phyloP scores from a whole-genome alignment of 2,797 vertebrate species.

The Adrianichthys oophorus region DNA sequence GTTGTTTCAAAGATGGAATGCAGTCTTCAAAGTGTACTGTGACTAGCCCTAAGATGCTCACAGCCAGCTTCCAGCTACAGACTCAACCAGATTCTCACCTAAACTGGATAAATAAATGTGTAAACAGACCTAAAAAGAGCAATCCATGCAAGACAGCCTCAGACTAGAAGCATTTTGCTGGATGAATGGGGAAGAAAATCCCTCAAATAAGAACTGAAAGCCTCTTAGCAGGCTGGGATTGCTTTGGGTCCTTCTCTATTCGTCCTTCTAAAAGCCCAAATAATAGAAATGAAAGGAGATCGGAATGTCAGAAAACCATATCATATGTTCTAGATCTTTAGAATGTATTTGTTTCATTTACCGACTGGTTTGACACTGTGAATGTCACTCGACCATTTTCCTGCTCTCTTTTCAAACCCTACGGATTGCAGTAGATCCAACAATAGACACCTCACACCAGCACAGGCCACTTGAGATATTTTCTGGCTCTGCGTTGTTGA shows the following conservation, averaged over 20 bases:
- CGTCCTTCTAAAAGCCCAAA: not conserved
- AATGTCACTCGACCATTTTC: not conserved
- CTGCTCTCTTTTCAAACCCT: not conserved
- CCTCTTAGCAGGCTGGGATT: not conserved
- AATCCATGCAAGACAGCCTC: no score
- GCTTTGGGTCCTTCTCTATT: not conserved
- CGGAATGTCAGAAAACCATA: no score
- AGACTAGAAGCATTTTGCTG: no score
- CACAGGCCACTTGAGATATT: constrained; percentile 10
- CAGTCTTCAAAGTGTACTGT: no score
- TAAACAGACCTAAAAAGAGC: no score
- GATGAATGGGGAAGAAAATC: not conserved
- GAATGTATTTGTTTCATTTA: no score
- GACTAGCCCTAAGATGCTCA: no score
- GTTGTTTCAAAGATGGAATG: no score
- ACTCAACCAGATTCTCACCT: no score
- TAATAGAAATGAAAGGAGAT: not conserved
- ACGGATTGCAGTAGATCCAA: not conserved
- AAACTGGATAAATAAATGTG: no score
- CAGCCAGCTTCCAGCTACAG: no score
- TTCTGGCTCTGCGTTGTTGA: constrained; percentile 15
- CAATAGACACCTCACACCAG: not conserved
- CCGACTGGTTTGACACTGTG: not conserved
- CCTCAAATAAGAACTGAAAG: not conserved
- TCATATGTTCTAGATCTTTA: no score